A percentile compares a stretch with the other conserved stretches of the same genome.
Evolutionary conservation across 2,113 vertebrate species (phyloP).

Genomic region (Trogon surrucura): DNA sequence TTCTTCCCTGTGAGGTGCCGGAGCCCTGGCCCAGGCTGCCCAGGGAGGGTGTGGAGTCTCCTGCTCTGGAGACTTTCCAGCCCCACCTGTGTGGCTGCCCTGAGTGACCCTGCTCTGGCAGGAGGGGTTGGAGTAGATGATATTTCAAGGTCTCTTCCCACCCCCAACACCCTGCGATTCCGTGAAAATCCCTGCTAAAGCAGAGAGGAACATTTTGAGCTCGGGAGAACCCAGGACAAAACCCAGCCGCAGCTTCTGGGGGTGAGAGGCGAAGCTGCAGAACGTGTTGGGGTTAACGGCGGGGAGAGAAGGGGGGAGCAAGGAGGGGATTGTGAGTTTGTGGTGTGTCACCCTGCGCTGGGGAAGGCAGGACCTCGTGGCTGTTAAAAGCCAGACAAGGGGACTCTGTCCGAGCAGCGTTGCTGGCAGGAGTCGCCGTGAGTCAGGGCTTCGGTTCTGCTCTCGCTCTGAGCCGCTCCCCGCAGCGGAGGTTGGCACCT

Average conservation of each 20-base stretch:
- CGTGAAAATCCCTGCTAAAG: fast-evolving
- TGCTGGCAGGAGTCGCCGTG: too few relatives aligned
- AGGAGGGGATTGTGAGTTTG: too few relatives aligned
- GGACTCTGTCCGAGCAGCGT: fast-evolving
- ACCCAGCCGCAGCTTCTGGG: background rate
- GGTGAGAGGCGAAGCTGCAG: fast-evolving
- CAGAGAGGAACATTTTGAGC: background rate
- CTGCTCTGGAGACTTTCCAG: too few relatives aligned
- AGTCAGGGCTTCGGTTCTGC: background rate
- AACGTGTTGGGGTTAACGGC: fast-evolving
- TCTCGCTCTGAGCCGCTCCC: background rate
- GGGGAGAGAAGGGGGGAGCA: too few relatives aligned
- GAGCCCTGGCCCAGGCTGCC: too few relatives aligned
- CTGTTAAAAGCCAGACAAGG: background rate
- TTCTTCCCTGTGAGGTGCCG: too few relatives aligned
- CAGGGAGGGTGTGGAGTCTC: too few relatives aligned
- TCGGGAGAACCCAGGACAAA: fast-evolving
- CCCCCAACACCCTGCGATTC: too few relatives aligned
- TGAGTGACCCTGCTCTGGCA: too few relatives aligned
- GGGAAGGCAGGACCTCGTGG: background rate
- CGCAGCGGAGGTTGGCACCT: background rate
- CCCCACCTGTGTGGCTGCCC: too few relatives aligned
- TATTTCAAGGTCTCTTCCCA: too few relatives aligned
- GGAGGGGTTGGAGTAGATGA: too few relatives aligned
- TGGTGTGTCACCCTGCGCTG: fast-evolving